A percentile compares a stretch with the other conserved stretches of the same genome.
These are phyloP conservation scores for Podargus strigoides DNA, from an alignment of 2,797 vertebrate genomes.

Conservation along the genomic window DNA sequence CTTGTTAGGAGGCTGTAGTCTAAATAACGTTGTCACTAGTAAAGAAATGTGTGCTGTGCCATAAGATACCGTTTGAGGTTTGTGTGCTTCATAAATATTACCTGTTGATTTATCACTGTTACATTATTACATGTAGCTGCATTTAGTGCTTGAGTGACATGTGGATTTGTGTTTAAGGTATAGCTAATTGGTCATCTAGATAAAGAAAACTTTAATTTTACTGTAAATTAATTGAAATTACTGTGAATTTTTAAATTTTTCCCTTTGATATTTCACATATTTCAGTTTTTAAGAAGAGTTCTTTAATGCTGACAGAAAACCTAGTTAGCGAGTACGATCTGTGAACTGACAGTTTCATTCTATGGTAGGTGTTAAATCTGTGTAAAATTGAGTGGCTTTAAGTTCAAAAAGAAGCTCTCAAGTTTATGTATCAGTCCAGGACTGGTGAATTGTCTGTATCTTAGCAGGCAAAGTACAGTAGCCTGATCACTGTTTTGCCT, in stretches of 20 bases:
- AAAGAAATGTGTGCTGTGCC: background rate
- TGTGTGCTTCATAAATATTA: background rate
- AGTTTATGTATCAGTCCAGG: background rate
- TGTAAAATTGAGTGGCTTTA: background rate
- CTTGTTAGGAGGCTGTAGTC: background rate
- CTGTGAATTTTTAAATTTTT: background rate
- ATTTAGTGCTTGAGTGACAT: background rate
- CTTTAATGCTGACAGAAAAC: background rate
- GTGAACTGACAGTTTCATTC: background rate
- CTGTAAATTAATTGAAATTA: background rate
- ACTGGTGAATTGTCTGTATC: background rate
- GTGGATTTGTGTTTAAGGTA: background rate
- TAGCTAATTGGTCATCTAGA: background rate
- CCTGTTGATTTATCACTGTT: background rate
- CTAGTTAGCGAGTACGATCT: background rate
- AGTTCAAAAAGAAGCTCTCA: background rate
- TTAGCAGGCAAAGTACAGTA: background rate
- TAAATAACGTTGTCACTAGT: background rate
- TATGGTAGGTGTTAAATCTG: background rate
- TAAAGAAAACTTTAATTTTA: background rate
- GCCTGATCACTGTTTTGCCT: background rate
- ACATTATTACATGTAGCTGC: background rate
- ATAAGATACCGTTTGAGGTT: background rate
- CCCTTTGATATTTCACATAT: background rate
- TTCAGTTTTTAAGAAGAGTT: background rate